Base-by-base conservation (phyloP, 2,888 invertebrate genomes). In the Lasius platythorax region DNA sequence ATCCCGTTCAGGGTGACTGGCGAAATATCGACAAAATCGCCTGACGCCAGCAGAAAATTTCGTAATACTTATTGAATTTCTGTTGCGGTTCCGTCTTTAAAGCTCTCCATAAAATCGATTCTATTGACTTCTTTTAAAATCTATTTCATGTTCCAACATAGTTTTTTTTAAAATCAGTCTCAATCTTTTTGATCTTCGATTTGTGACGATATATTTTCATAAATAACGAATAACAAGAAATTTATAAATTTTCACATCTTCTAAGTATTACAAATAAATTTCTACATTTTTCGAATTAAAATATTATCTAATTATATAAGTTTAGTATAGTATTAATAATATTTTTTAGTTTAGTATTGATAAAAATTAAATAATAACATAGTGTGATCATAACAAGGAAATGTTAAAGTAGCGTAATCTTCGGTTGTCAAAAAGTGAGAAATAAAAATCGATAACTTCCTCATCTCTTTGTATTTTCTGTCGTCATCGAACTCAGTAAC, bases 1-100 rank as follows among this genome's bases (percentile, higher is more conserved):
- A 73, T 56, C 50, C 46, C 40, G 46, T 50, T 72, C 40, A 2
- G 66, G 50, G 63, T 87, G 87, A 89, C 87, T 89, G 50, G 84
- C 73, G 70, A 85, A 86, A 67, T 84, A 79, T 56, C 64, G 2
- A 68, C 73, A n/a, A 82, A 82, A 73, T 84, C 23, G 33, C 43
- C 15, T 53, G 61, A 70, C 73, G 82, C 61, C 75, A 78, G 74
- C 79, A 82, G 72, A 81, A 84, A 88, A 89, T 90, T 87, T 86
- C 74, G 68, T 75, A 72, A 70, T 46, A 70, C 68, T 83, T 81
- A 87, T 88, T 85, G 73, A 88, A 89, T 91, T 90, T 89, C 85
- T 89, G 74, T 58, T 76, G 58, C 56, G 50, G 50, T 89, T 89
- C 83, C 86, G 87, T 53, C 73, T 58, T 72, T 76, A 23, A n/a